Percentiles rank a stretch among this genome's conserved stretches.
phyloP scores from a whole-genome alignment of 2,113 vertebrate genomes.

The Anhinga anhinga region DNA sequence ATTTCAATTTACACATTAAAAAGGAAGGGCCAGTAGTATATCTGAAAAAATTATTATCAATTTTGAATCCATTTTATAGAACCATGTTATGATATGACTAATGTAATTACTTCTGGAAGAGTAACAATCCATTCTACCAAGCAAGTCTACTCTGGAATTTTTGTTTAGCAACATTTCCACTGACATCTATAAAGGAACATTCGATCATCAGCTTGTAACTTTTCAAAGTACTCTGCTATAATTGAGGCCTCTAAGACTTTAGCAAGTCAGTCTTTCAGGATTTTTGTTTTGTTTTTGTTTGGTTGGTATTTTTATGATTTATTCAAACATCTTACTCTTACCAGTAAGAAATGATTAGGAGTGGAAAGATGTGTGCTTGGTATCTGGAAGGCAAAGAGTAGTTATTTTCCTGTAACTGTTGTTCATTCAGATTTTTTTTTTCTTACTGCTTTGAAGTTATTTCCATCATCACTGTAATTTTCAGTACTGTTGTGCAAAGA shows the following conservation, averaged over 20 bases:
- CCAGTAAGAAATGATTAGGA: neutral
- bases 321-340: neutral
- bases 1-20: neutral
- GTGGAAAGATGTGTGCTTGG: neutral
- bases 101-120: neutral
- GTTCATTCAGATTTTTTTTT: conserved; percentile 8
- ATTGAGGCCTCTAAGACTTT: neutral
- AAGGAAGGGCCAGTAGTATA: neutral
- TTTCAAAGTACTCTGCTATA: neutral
- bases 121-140: neutral
- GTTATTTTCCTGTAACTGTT: neutral
- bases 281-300: neutral
- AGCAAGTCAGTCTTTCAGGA: neutral
- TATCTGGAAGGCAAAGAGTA: neutral
- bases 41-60: neutral
- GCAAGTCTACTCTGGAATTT: neutral
- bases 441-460: conserved; percentile 48
- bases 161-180: neutral
- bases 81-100: neutral
- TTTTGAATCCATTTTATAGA: neutral
- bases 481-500: conserved; percentile 11
- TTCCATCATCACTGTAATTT: conserved; percentile 52
- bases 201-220: neutral
- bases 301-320: neutral
- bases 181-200: neutral